phyloP scores from a whole-genome alignment of 2,888 invertebrate species.

The Lutraria lutraria region DNA sequence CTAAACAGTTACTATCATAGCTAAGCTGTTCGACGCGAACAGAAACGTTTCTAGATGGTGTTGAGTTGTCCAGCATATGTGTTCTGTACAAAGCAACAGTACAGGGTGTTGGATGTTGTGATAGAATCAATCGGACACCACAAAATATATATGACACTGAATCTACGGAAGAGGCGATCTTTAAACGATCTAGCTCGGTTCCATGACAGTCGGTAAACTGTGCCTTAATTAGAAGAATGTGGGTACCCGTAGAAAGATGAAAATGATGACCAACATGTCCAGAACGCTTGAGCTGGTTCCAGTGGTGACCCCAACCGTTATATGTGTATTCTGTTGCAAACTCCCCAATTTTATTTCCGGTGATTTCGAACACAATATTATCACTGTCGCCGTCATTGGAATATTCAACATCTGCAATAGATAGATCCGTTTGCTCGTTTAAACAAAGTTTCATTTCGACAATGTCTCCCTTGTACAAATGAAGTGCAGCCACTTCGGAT shows the following conservation, averaged over 20 bases:
- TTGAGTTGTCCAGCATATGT: background rate
- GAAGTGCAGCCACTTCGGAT: constrained; percentile 38
- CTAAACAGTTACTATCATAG: constrained; percentile 47
- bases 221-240: constrained; percentile 31
- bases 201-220: constrained; percentile 57
- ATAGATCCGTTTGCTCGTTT: constrained; percentile 8
- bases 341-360: constrained; percentile 6
- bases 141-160: constrained; percentile 36
- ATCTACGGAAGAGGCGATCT: background rate
- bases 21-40: constrained; percentile 49
- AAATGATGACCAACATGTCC: background rate
- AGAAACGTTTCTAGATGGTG: background rate
- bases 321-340: constrained; percentile 27
- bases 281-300: constrained; percentile 47
- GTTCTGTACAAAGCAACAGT: background rate
- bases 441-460: constrained; percentile 52
- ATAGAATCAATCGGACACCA: constrained; percentile 28
- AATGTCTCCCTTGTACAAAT: constrained; percentile 49
- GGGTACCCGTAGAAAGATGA: constrained; percentile 17
- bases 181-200: constrained; percentile 45
- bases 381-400: constrained; percentile 62
- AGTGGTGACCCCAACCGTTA: constrained; percentile 52
- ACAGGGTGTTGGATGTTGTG: constrained; percentile 42
- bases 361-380: constrained; percentile 29
- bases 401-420: constrained; percentile 33